Percentiles rank a stretch among this genome's conserved stretches.
Conservation (phyloP, 2,888 invertebrate genomes). For the Apamea crenata region DNA sequence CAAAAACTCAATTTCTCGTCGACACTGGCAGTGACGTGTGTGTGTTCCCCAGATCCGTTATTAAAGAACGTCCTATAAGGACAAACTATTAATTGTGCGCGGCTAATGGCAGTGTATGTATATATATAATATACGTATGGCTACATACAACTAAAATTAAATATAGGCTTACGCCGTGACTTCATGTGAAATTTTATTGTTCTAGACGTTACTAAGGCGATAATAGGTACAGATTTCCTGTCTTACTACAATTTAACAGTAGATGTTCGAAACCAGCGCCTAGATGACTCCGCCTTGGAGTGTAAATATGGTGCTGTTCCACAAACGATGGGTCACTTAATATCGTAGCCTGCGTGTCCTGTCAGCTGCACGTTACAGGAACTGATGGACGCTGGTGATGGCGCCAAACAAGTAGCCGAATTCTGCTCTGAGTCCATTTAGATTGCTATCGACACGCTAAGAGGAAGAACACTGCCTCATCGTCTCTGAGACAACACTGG, state of each 20-base stretch:
- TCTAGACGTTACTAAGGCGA: not conserved
- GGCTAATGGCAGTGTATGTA: not conserved
- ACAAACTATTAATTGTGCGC: not conserved
- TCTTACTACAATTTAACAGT: not conserved
- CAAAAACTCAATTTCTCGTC: conserved; percentile 10
- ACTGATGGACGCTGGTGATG: no score
- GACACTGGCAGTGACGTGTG: conserved; percentile 26
- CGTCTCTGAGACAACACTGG: not conserved
- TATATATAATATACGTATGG: not conserved
- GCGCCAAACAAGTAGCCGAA: no score
- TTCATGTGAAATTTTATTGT: not conserved
- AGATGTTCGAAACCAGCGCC: not conserved
- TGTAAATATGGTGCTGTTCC: no score
- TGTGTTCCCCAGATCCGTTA: not conserved
- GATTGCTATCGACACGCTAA: no score
- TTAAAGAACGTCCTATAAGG: not conserved
- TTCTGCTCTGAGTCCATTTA: no score
- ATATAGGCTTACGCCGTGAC: not conserved
- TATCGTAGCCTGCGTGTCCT: no score
- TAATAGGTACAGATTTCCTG: not conserved
- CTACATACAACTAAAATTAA: not conserved
- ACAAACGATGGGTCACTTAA: no score
- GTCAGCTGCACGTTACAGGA: no score
- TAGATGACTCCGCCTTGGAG: no score
- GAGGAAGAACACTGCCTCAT: not conserved